These are phyloP conservation scores for Leptopilina boulardi DNA, from an alignment of 1,140 invertebrate genomes.

Conservation along the genomic window DNA sequence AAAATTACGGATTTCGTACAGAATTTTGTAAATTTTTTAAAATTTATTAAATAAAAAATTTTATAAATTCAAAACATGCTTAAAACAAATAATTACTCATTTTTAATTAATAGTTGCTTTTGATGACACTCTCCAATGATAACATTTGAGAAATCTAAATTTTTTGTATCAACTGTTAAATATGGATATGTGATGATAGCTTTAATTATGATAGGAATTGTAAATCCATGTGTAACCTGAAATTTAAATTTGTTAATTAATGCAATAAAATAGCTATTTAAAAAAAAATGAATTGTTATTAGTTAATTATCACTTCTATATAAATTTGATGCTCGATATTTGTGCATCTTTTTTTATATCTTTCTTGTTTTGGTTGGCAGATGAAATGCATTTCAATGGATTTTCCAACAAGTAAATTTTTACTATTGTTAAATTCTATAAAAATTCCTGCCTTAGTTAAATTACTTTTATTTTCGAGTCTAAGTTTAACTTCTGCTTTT, in stretches of 20 bases:
- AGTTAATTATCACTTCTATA: slow-evolving; percentile 68
- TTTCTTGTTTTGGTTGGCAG: slow-evolving; percentile 56
- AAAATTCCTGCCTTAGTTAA: slow-evolving; percentile 55
- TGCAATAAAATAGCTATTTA: not conserved
- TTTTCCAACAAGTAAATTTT: slow-evolving; percentile 56
- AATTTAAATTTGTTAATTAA: slow-evolving; percentile 23
- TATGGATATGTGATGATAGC: slow-evolving; percentile 68
- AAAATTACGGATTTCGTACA: too few species aligned
- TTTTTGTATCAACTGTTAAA: slow-evolving; percentile 52
- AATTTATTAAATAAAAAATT: too few species aligned
- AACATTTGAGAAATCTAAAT: slow-evolving; percentile 70
- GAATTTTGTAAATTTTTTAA: too few species aligned
- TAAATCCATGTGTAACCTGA: slow-evolving; percentile 64
- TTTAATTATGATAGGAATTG: slow-evolving; percentile 65
- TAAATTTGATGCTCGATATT: slow-evolving; percentile 57
- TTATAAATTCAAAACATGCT: slow-evolving; percentile 6
- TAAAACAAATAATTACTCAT: slow-evolving; percentile 62
- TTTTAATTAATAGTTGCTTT: slow-evolving; percentile 66
- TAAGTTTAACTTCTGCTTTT: slow-evolving; percentile 55
- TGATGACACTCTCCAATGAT: slow-evolving; percentile 67
- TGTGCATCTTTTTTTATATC: slow-evolving; percentile 49
- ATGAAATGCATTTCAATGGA: slow-evolving; percentile 57
- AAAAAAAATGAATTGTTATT: too few species aligned
- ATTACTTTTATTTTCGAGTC: slow-evolving; percentile 40
- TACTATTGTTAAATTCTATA: slow-evolving; percentile 57